A percentile compares a stretch with the other conserved stretches of the same genome.
Evolutionary conservation across 2,888 invertebrate species (phyloP).

Genomic region (Drosophila anomalata): DNA sequence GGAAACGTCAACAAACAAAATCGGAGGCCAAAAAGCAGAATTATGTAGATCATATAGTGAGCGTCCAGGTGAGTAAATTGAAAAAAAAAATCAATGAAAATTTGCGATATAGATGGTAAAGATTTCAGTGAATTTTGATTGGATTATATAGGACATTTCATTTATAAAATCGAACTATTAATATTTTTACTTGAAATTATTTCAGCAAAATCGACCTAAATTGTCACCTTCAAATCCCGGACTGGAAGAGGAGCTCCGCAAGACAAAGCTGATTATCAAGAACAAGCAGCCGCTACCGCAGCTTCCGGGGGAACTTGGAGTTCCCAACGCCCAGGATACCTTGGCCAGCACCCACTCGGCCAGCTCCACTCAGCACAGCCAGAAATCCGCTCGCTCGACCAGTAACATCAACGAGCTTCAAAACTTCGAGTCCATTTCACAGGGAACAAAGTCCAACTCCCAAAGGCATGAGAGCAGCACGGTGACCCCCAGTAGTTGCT

Average conservation of each 20-base stretch:
- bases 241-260: conserved; percentile 82
- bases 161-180: too few species aligned
- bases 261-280: conserved; percentile 83
- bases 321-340: conserved; percentile 53
- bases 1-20: conserved; percentile 86
- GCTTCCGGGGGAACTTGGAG: conserved; percentile 72
- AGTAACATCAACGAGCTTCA: conserved; percentile 84
- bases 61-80: conserved; percentile 85
- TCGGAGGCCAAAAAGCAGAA: conserved; percentile 79
- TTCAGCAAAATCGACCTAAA: conserved; percentile 80
- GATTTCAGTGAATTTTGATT: too few species aligned
- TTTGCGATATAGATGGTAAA: too few species aligned
- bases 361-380: conserved; percentile 68
- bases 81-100: too few species aligned
- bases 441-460: conserved; percentile 77
- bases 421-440: conserved; percentile 82
- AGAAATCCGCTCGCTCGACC: conserved; percentile 73
- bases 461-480: conserved; percentile 82
- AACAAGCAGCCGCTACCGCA: conserved; percentile 84
- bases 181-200: not conserved
- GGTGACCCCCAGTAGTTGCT: conserved; percentile 83
- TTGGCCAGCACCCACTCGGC: conserved; percentile 62
- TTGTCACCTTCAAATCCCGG: conserved; percentile 82
- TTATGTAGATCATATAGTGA: conserved; percentile 87
- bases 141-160: too few species aligned